Base-by-base conservation (phyloP, 1,140 invertebrate species). In the Homalodisca vitripennis region DNA sequence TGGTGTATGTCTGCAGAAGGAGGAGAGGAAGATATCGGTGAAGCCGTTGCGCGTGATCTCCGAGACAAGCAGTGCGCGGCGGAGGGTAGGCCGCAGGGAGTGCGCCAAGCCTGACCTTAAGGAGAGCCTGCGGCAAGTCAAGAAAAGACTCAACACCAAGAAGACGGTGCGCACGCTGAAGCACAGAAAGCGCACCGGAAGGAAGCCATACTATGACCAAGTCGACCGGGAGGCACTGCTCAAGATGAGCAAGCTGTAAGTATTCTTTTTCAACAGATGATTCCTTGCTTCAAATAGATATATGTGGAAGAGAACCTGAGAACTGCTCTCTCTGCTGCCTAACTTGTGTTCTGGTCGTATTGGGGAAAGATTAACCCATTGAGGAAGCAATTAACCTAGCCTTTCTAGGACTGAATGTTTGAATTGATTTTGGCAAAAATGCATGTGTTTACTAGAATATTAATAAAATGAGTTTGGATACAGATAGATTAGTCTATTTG, bases 201-300 rank as follows among this genome's bases (percentile, higher is more conserved):
- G 73, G 57, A 75, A 72, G 69, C 80, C 80, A 20, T 79, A 83
- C 32, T 87, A 88, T 68, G 90, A 92, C 75, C 86, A 88, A 27
- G 79, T 86, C 6, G 92, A 93, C 77, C 82, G 82, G 30, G 81
- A 81, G 68, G 90, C 91, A 0, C 74, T 91, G 30, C 83, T 85
- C 51, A 79, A 82, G 27, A 89, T 90, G 86, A 82, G 83, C 0
- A 88, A 86, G 51, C 67, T 87, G 46, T 80, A 88, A 34, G 86
- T 87, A 0, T 30, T 60, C 6, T 60, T 2, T 60, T 17, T 41
- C 34, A 41, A 41, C 34, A 41, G 17, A 41, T n/a, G n/a, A n/a
- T n/a, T n/a, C n/a, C n/a, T n/a, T n/a, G n/a, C n/a, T n/a, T n/a
- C n/a, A n/a, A n/a, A n/a, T n/a, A n/a, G n/a, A n/a, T n/a, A n/a